Base-by-base conservation (phyloP, 2,113 vertebrate species). In the Scytalopus superciliaris region DNA sequence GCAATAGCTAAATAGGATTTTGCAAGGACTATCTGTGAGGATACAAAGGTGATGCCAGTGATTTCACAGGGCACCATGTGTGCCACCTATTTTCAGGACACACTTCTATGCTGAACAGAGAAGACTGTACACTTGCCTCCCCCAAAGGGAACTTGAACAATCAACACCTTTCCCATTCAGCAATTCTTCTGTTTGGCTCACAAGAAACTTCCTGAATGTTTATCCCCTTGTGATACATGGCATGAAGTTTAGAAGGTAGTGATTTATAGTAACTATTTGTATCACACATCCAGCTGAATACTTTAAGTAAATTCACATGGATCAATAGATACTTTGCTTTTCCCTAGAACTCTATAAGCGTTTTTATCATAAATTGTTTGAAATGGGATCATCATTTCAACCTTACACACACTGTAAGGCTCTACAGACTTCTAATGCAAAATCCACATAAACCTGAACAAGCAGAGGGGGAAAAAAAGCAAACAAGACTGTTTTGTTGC, bases 1-100 rank as follows among this genome's bases (percentile, higher is more conserved):
- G 6, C 12, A 56, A 1, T 7, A 10, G 10, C 31, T 84, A 27
- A 74, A 66, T 11, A 37, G 33, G 11, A 74, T 7, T 10, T 27
- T 56, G 12, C 12, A 14, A 53, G 21, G 15, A 22, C 28, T 37
- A 5, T 66, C 7, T 55, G 28, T 14, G 52, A 4, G 3, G 17
- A 17, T 12, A 28, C 27, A 77, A 17, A 69, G 27, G 10, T 1
- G 2, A 47, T 59, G 12, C 19, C 7, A n/a, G 14, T 2, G 1
- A 10, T 82, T 81, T 57, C 67, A 63, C 19, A 63, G 11, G 17
- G 17, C 19, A 42, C 7, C 23, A 12, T 57, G 14, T 37, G 7
- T 74, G 14, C 50, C 50, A 63, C 31, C 24, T 63, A 6, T 19
- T 40, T 70, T 53, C 12, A 59, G 31, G 13, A 40, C n/a, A 79